These are phyloP conservation scores for Benthosema pterotum DNA, from an alignment of 2,797 vertebrate genomes.

Conservation along the genomic window DNA sequence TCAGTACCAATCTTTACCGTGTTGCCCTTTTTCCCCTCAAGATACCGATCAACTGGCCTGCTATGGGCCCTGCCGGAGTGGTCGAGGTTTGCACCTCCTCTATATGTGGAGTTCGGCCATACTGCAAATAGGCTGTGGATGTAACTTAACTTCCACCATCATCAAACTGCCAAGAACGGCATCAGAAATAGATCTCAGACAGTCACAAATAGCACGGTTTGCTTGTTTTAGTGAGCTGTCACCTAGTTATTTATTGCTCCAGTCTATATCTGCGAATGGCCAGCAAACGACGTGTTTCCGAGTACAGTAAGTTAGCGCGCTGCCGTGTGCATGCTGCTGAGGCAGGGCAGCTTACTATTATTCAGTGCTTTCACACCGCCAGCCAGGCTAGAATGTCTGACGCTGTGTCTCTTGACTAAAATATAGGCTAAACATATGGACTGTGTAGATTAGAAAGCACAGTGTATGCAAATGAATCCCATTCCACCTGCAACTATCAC, in stretches of 20 bases:
- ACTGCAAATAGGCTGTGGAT: slow-evolving; percentile 58
- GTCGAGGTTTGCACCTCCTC: slow-evolving; percentile 7
- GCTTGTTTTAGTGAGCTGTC: slow-evolving; percentile 44
- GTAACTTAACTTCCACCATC: slow-evolving; percentile 52
- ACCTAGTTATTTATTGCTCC: slow-evolving; percentile 45
- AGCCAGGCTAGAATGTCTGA: background rate
- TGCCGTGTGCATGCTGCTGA: too few relatives aligned
- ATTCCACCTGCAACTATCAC: background rate
- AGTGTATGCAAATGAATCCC: background rate
- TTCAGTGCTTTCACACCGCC: background rate
- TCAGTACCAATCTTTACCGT: background rate
- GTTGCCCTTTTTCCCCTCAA: slow-evolving; percentile 1
- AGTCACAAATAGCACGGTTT: slow-evolving; percentile 56
- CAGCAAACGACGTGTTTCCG: background rate
- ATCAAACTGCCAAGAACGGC: slow-evolving; percentile 48
- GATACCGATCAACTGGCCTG: slow-evolving; percentile 25
- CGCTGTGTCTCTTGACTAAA: background rate
- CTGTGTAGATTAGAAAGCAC: background rate
- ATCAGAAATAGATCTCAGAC: slow-evolving; percentile 51
- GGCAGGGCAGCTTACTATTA: background rate
- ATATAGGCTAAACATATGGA: background rate
- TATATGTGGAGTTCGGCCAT: slow-evolving; percentile 36
- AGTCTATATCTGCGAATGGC: slow-evolving; percentile 15
- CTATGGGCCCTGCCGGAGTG: slow-evolving; percentile 47
- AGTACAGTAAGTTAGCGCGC: background rate